Conservation (phyloP, 2,797 vertebrate species). For the Myotis myotis region DNA sequence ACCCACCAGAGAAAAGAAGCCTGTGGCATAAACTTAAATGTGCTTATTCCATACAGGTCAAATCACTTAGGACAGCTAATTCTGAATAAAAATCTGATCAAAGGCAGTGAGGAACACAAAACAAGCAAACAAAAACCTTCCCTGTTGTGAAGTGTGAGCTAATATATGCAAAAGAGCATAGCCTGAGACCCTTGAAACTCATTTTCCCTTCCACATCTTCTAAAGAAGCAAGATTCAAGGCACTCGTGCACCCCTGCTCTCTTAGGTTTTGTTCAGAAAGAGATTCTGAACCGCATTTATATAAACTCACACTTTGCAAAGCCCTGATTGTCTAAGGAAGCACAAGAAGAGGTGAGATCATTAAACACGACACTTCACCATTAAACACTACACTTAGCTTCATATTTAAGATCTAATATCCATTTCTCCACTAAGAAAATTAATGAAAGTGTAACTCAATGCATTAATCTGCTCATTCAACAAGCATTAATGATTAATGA, state of each 20-base stretch:
- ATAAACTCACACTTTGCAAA: neutral
- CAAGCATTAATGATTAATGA: neutral
- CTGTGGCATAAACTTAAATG: neutral
- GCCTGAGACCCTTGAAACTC: neutral
- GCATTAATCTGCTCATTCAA: neutral
- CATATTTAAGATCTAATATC: neutral
- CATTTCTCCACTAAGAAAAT: neutral
- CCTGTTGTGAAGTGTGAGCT: neutral
- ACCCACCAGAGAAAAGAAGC: neutral
- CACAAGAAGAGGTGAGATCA: neutral
- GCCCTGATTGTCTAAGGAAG: neutral
- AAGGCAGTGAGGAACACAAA: neutral
- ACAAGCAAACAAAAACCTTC: neutral
- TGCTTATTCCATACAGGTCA: neutral
- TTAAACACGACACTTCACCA: no score
- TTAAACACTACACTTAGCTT: neutral
- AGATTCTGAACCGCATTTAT: neutral
- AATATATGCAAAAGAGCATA: neutral
- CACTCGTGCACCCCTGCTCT: neutral
- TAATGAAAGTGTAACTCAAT: neutral
- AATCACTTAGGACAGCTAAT: neutral
- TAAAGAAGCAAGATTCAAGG: neutral
- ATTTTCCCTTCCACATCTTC: neutral
- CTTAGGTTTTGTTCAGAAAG: neutral
- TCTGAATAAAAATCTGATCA: neutral